A percentile compares a stretch with the other conserved stretches of the same genome.
These are phyloP conservation scores for Halichondria panicea DNA, from an alignment of 37 sponge, comb jelly and placozoan genomes.

Conservation along the genomic window DNA sequence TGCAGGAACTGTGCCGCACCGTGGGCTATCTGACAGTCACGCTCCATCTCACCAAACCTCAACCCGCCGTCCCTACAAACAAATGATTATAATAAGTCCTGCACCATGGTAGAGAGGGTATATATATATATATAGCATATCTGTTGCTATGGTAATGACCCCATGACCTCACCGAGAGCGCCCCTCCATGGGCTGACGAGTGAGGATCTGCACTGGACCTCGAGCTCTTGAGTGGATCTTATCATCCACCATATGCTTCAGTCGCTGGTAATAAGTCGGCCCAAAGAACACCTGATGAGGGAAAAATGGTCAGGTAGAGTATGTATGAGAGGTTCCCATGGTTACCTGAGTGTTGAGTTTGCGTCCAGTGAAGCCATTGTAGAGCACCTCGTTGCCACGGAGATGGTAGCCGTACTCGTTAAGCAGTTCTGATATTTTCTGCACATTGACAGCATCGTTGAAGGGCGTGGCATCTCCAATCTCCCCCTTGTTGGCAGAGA, in stretches of 20 bases:
- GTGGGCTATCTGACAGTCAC: conserved; percentile 99
- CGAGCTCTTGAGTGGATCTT: conserved; percentile 99
- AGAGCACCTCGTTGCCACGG: conserved; percentile 98
- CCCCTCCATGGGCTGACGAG: conserved; percentile 99
- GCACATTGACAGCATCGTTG: conserved; percentile 98
- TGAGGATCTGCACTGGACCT: conserved; percentile 95
- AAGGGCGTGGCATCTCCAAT: conserved; percentile 99
- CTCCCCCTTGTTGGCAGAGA: conserved; percentile 98
- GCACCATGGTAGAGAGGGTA: too few relatives aligned
- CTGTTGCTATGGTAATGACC: too few relatives aligned
- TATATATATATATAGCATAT: too few relatives aligned
- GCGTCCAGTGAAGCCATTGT: conserved; percentile 98
- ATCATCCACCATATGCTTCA: conserved; percentile 99
- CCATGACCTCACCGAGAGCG: conserved; percentile 81
- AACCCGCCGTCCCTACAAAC: conserved; percentile 93
- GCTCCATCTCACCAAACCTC: conserved; percentile 99
- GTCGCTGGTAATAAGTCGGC: conserved; percentile 99
- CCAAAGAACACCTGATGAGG: conserved; percentile 94
- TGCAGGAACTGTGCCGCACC: conserved; percentile 99
- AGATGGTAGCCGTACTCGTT: conserved; percentile 94
- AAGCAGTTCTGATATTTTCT: conserved; percentile 96
- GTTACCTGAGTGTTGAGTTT: conserved; percentile 96
- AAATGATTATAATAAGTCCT: too few relatives aligned
- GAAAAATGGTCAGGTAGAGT: not conserved
- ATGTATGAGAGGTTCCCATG: not conserved